phyloP scores from a whole-genome alignment of 2,113 vertebrate species.

The Nettapus auritus region DNA sequence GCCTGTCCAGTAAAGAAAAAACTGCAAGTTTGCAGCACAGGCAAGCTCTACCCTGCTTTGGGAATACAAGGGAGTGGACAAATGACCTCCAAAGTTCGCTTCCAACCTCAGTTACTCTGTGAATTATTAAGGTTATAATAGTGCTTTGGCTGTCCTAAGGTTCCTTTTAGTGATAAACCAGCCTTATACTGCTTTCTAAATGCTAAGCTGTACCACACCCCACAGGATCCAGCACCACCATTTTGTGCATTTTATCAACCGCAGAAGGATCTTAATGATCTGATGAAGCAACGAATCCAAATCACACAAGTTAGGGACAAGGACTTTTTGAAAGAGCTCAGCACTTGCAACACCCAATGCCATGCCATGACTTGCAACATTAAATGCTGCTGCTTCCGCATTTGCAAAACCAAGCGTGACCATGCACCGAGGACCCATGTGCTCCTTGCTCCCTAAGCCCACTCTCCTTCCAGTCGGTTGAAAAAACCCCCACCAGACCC shows the following conservation, averaged over 20 bases:
- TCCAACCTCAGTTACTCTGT: neutral
- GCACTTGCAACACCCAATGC: neutral
- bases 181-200: neutral
- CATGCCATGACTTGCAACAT: neutral
- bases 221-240: neutral
- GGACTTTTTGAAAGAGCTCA: neutral
- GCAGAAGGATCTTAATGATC: neutral
- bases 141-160: neutral
- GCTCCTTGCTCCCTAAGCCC: neutral
- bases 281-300: neutral
- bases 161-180: neutral
- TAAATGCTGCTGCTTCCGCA: neutral
- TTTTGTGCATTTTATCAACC: neutral
- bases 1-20: neutral
- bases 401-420: neutral
- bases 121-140: neutral
- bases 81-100: neutral
- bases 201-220: neutral
- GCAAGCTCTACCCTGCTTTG: neutral
- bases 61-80: neutral
- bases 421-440: rapidly evolving
- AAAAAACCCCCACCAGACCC: constrained; percentile 16
- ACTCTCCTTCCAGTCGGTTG: neutral
- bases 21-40: neutral
- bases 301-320: neutral